Evolutionary conservation across 2,797 vertebrate species (phyloP).

Genomic region (Melanotaenia parkinsoni): DNA sequence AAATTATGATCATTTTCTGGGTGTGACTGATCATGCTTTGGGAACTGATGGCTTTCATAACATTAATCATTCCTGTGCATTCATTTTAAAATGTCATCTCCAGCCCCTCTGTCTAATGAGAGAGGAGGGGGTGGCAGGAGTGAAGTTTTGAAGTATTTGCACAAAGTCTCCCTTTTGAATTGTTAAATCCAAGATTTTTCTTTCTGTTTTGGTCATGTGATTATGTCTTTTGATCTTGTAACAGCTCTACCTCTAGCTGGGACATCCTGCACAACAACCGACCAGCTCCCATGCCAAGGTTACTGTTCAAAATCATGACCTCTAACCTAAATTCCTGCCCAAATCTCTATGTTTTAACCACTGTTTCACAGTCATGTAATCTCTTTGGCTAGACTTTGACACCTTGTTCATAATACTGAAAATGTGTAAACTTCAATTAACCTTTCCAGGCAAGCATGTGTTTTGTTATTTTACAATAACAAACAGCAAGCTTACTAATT

Average conservation of each 20-base stretch:
- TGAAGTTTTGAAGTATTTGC: slow-evolving; percentile 29
- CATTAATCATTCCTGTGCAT: slow-evolving; percentile 25
- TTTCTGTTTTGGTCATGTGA: slow-evolving; percentile 56
- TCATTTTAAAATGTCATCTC: slow-evolving; percentile 28
- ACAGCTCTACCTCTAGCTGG: slow-evolving; percentile 87
- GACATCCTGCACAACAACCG: slow-evolving; percentile 82
- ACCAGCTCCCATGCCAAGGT: slow-evolving; percentile 81
- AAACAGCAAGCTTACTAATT: too few species aligned
- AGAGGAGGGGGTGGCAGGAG: neutral
- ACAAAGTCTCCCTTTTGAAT: slow-evolving; percentile 30
- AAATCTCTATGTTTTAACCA: slow-evolving; percentile 39
- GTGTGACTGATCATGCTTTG: slow-evolving; percentile 18
- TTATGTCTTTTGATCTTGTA: slow-evolving; percentile 73
- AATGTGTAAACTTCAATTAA: neutral
- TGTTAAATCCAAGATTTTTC: slow-evolving; percentile 21
- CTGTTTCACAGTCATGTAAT: slow-evolving; percentile 15
- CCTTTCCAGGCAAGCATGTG: too few species aligned
- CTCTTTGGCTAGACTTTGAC: slow-evolving; percentile 39
- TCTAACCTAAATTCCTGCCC: slow-evolving; percentile 43
- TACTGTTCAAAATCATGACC: slow-evolving; percentile 57
- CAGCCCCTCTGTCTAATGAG: slow-evolving; percentile 1
- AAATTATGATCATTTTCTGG: neutral
- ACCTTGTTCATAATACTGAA: slow-evolving; percentile 14
- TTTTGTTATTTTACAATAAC: too few species aligned
- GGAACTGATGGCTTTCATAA: slow-evolving; percentile 38